Base-by-base conservation (phyloP, 2,113 vertebrate species). In the Alouatta palliata region DNA sequence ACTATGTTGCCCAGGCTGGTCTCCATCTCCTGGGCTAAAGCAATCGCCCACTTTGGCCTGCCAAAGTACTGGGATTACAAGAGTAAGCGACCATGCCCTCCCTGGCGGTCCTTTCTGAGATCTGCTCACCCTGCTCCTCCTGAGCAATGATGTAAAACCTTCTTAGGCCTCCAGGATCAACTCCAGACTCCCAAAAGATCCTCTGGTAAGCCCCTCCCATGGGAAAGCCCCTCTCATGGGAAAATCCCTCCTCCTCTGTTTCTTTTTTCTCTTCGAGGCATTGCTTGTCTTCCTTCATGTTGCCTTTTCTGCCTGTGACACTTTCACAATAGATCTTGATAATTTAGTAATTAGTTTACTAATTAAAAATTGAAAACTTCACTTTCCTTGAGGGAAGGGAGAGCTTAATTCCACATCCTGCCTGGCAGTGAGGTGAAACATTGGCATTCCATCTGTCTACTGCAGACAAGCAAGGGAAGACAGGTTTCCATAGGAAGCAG, bases 311-410 rank as follows among this genome's bases (percentile, higher is more conserved):
- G 86, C 43, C 58, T n/a, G 47, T 25, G 79, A 43, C 37, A 32
- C 47, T 93, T 89, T 56, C 66, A 85, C 32, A 71, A 23, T 19
- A 91, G 56, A 20, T 61, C 80, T 88, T 84, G 32, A 85, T 37
- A n/a, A 45, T 81, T 85, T 81, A 32, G 71, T 91, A 90, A 87
- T 92, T n/a, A 27, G 75, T 73, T 52, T 90, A 58, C 58, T 95
- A 64, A 85, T 85, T 84, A 56, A 83, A 92, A 93, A 43, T 11
- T 25, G 16, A 70, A 71, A 45, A 11, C 43, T 75, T 84, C 66
- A n/a, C n/a, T 91, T 61, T 87, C 30, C 76, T 37, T 61, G 30
- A 82, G 54, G 80, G 8, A 25, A 81, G 27, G 47, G 43, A 91
- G 30, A 84, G n/a, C 25, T 97, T 70, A 81, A 82, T 30, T 91